Conservation (phyloP, 2,113 vertebrate genomes). For the Pygoscelis adeliae region DNA sequence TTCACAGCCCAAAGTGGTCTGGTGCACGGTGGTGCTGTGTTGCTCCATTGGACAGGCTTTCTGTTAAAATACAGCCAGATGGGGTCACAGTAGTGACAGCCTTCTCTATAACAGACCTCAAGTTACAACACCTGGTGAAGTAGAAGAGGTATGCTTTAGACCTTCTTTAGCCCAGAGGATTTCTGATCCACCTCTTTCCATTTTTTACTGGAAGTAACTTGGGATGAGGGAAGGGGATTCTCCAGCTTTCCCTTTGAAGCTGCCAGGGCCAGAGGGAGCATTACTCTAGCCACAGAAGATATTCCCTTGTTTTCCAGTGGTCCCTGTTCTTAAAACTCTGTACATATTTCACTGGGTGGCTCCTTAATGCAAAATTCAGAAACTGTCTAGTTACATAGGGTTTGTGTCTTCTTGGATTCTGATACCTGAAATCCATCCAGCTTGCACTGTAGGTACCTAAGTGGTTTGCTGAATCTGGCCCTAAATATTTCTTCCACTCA, state of each 20-base stretch:
- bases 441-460: not conserved
- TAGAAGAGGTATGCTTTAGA: not conserved
- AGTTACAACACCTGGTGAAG: not conserved
- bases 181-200: not conserved
- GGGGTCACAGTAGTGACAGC: not conserved
- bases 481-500: not conserved
- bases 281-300: not conserved
- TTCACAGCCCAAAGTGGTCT: not conserved
- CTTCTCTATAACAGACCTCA: not conserved
- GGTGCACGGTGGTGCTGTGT: accelerated
- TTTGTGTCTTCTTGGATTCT: not conserved
- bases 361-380: not conserved
- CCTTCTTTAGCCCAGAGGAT: not conserved
- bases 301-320: not conserved
- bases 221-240: not conserved
- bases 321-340: not conserved
- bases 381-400: not conserved
- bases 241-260: not conserved
- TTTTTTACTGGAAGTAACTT: not conserved
- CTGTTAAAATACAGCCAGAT: not conserved
- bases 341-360: not conserved
- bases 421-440: not conserved
- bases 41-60: not conserved
- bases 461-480: not conserved
- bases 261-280: not conserved